Percentiles rank a stretch among this genome's conserved stretches.
Conservation (phyloP, 2,888 invertebrate species). For the Seladonia tumulorum region DNA sequence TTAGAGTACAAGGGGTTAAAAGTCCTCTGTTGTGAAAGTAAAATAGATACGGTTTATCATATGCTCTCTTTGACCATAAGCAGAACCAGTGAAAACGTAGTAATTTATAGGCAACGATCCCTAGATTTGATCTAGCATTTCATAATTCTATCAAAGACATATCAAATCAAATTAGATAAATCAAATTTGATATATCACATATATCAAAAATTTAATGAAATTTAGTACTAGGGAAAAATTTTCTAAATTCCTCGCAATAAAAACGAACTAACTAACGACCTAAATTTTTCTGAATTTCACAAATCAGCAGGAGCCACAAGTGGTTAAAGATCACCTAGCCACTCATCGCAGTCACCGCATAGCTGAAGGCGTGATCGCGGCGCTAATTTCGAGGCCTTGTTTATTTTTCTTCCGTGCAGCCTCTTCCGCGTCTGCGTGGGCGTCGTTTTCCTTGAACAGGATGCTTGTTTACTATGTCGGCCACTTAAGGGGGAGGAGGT, state of each 20-base stretch:
- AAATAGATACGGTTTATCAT: too few relatives aligned
- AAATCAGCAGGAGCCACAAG: background rate
- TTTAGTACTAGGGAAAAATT: background rate
- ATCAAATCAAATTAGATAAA: too few relatives aligned
- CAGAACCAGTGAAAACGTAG: too few relatives aligned
- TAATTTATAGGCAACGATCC: background rate
- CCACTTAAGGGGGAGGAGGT: slow-evolving; percentile 19
- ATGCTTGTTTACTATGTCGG: slow-evolving; percentile 41
- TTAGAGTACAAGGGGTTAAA: too few relatives aligned
- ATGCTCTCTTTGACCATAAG: too few relatives aligned
- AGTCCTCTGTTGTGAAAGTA: background rate
- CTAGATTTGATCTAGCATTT: background rate
- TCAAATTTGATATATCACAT: too few relatives aligned
- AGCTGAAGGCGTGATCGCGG: background rate
- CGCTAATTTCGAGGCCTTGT: slow-evolving; percentile 7
- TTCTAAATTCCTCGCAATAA: background rate
- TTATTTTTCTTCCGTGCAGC: slow-evolving; percentile 43
- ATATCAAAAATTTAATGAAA: background rate
- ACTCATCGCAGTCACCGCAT: background rate
- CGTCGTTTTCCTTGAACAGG: slow-evolving; percentile 16
- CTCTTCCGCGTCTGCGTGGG: background rate
- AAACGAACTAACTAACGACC: too few relatives aligned
- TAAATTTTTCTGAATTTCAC: background rate
- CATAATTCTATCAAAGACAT: too few relatives aligned
- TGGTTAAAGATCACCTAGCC: background rate